A percentile compares a stretch with the other conserved stretches of the same genome.
Conservation (phyloP, 2,113 vertebrate species). For the Plecturocebus donacophilus region DNA sequence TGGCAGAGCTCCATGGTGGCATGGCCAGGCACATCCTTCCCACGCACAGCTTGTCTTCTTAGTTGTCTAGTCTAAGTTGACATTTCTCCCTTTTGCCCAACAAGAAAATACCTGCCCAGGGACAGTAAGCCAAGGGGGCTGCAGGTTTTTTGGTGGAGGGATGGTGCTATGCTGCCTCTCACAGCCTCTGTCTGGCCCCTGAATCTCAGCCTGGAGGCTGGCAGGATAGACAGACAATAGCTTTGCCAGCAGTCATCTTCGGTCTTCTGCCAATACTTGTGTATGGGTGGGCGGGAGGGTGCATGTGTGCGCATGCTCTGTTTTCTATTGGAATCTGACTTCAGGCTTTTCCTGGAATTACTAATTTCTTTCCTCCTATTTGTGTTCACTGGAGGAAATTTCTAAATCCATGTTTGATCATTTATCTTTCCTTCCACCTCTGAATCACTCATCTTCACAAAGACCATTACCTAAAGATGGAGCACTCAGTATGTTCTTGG, state of each 20-base stretch:
- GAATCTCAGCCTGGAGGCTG: not conserved
- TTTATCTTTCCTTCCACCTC: slow-evolving; percentile 30
- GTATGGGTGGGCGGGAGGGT: not conserved
- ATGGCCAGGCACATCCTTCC: not conserved
- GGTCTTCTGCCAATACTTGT: not conserved
- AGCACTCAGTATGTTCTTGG: not conserved
- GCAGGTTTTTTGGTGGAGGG: not conserved
- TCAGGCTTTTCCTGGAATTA: slow-evolving; percentile 31
- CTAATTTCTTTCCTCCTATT: not conserved
- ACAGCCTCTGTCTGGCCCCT: not conserved
- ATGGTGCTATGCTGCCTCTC: not conserved
- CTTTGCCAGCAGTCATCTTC: not conserved
- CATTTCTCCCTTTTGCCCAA: not conserved
- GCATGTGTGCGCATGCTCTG: not conserved
- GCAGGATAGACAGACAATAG: not conserved
- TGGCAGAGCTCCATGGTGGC: not conserved
- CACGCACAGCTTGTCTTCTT: not conserved
- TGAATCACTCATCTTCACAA: not conserved
- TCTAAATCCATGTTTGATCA: not conserved
- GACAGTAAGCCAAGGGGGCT: not conserved
- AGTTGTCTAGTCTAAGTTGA: not conserved
- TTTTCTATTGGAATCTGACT: slow-evolving; percentile 29
- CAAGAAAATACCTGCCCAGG: not conserved
- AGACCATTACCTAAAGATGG: not conserved
- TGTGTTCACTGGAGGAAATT: not conserved